Evolutionary conservation across 1,140 invertebrate species (phyloP).

Genomic region (Drosophila auraria): DNA sequence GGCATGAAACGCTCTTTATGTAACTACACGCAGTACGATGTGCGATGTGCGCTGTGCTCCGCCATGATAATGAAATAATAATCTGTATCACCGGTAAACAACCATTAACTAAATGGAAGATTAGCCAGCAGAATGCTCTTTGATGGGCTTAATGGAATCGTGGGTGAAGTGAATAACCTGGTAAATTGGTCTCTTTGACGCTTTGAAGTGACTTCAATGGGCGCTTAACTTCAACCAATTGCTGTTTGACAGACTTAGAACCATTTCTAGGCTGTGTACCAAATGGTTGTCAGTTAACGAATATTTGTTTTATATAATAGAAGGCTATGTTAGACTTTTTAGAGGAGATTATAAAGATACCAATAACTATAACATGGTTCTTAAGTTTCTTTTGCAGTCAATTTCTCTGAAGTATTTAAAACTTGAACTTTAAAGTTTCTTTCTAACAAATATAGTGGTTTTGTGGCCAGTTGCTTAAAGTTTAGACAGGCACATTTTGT

Average conservation of each 20-base stretch:
- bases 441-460: neutral
- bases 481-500: conserved; percentile 3
- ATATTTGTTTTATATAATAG: too few species aligned
- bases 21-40: neutral
- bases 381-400: too few species aligned
- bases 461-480: conserved; percentile 9
- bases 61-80: conserved; percentile 40
- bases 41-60: neutral
- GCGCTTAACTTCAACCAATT: conserved; percentile 7
- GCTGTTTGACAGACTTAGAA: neutral
- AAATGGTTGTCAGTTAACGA: neutral
- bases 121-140: conserved; percentile 33
- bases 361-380: too few species aligned
- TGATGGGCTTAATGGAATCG: conserved; percentile 42
- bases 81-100: conserved; percentile 35
- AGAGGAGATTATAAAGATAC: too few species aligned
- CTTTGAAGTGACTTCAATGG: conserved; percentile 18
- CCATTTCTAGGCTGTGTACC: too few species aligned
- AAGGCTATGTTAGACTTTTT: neutral
- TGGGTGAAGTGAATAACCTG: conserved; percentile 7
- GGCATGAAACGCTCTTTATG: conserved; percentile 6
- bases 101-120: conserved; percentile 39
- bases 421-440: neutral
- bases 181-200: conserved; percentile 4
- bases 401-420: neutral